Percentiles rank a stretch among this genome's conserved stretches.
These are phyloP conservation scores for Drosophila malerkotliana DNA, from an alignment of 1,140 invertebrate species.

Conservation along the genomic window DNA sequence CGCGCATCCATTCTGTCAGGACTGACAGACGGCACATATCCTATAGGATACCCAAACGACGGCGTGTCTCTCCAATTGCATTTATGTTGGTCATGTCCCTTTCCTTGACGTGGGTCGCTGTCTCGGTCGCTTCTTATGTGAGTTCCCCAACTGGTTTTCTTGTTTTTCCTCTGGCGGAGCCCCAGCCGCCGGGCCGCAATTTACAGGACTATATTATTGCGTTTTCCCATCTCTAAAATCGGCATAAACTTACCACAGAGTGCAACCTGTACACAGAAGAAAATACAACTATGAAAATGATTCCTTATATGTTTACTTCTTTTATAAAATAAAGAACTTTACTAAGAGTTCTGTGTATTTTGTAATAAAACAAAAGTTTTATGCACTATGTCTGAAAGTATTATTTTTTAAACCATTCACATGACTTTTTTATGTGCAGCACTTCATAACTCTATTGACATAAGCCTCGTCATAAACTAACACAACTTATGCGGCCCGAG, in stretches of 20 bases:
- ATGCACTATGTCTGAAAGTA: too few relatives aligned
- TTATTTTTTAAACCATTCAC: too few relatives aligned
- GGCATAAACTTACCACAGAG: neutral
- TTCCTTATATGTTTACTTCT: too few relatives aligned
- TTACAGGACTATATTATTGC: slow-evolving; percentile 28
- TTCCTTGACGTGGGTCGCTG: slow-evolving; percentile 68
- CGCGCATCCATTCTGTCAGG: slow-evolving; percentile 56
- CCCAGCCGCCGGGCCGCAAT: neutral
- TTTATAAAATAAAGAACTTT: too few relatives aligned
- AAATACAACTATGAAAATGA: neutral
- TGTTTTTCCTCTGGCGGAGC: neutral
- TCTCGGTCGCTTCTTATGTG: slow-evolving; percentile 29
- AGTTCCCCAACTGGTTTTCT: slow-evolving; percentile 54
- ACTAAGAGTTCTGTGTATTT: too few relatives aligned
- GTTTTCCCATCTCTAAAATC: slow-evolving; percentile 17
- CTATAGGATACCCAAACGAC: slow-evolving; percentile 26
- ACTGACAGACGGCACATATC: slow-evolving; percentile 54
- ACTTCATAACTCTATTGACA: slow-evolving; percentile 43
- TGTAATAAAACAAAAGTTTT: too few relatives aligned
- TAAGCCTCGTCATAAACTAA: slow-evolving; percentile 39
- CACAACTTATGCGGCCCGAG: slow-evolving; percentile 32
- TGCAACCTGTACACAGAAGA: neutral
- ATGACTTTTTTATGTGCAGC: slow-evolving; percentile 21
- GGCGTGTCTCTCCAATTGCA: slow-evolving; percentile 53
- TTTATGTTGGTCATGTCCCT: slow-evolving; percentile 58